Evolutionary conservation across 2,797 vertebrate species (phyloP), one percentile per base, ranked within the genome.

Genomic region (Manis crassicaudata): DNA sequence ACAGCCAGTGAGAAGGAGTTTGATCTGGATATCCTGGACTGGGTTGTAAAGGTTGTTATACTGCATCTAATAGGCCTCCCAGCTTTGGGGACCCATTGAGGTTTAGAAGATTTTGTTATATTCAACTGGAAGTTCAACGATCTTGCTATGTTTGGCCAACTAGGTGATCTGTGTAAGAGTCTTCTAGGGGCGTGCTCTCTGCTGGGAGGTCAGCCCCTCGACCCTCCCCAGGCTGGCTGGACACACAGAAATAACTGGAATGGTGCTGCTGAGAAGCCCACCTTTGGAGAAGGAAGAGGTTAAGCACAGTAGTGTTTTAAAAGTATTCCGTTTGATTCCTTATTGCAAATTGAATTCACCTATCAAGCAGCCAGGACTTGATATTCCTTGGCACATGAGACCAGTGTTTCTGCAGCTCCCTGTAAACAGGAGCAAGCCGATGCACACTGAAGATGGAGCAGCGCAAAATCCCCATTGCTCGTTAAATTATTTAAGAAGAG

Each of bases 321-420:
- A 97, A 95, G 92, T 77, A 93, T 97, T 72, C 35, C 6, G 3
- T 95, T 93, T 92, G 84, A 96, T 97, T 97, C 96, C 92, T 97
- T 95, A 86, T 97, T 95, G 88, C 92, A 98, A 97, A 98, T 97
- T 97, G 97, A 97, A 98, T 97, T 98, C 84, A 3, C 95, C 97
- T 96, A 60, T 97, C 97, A 96, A 96, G 95, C 85, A 96, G 67
- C 94, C 73, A n/a, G 90, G 96, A 94, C 97, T 98, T 97, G 96
- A 87, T 98, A 96, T 97, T 97, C 97, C 92, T 96, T 94, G 94
- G 92, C 97, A 91, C 96, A 75, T 88, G 95, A 97, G 96, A 92
- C 97, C 84, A 68, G 10, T 68, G 90, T 96, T 94, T 97, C 96
- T 67, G 58, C 62, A 88, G 92, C 87, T 58, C 92, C 95, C 97